Base-by-base conservation (phyloP, 2,888 invertebrate species). In the Eupithecia insigniata region DNA sequence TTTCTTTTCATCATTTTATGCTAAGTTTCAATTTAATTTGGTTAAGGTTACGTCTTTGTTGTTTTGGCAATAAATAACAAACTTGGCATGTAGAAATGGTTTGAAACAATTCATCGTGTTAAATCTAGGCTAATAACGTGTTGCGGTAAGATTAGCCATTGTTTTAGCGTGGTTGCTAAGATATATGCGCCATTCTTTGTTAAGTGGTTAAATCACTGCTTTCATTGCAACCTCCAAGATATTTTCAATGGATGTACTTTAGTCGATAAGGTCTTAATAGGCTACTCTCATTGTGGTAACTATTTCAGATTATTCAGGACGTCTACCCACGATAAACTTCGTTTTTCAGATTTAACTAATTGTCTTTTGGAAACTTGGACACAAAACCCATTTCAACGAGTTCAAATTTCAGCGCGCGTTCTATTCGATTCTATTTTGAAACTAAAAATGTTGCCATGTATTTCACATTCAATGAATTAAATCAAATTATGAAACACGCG, bases 141-240 rank as follows among this genome's bases (percentile, higher is more conserved):
- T 84, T 87, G 82, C 81, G 80, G 83, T 77, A 78, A 86, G 87
- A 90, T 88, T 82, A 81, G 78, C 89, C 80, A 91, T 91, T 92
- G 91, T 92, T 87, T 87, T 83, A 76, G 75, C 78, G 75, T 79
- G 72, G 79, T 81, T 81, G 81, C 78, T 77, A 86, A 87, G 86
- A 89, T 84, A 84, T 86, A 87, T 84, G 78, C 78, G 83, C 80
- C 79, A 83, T 84, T 83, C 81, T 85, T 77, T 82, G 79, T 75
- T 76, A 80, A 80, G 79, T 81, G 76, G 76, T 81, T 80, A 80
- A 82, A 79, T 76, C 79, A 75, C 60, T 18, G 26, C 60, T 70
- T 70, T 69, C 60, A 70, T 43, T 60, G 43, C 32, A 64, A 64
- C 6, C n/a, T 43, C 43, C 34, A 18, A 32, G 61, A 68, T 34